Percentiles rank a stretch among this genome's conserved stretches.
Evolutionary conservation across 2,797 vertebrate genomes (phyloP).

Genomic region (Cebuella pygmaea): DNA sequence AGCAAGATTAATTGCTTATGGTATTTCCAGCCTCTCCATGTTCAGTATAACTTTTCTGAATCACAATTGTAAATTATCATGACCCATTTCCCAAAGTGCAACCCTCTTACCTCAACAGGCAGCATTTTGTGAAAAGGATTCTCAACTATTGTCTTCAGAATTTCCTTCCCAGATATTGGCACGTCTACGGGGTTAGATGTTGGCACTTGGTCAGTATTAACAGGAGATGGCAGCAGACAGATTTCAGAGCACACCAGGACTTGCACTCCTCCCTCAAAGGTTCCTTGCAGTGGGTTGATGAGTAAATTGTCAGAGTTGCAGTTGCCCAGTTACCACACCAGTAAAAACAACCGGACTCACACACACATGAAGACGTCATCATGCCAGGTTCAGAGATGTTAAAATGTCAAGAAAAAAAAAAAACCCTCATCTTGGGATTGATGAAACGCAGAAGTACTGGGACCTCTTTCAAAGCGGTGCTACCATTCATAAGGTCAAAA

Average conservation of each 20-base stretch:
- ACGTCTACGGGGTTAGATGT: too few relatives aligned
- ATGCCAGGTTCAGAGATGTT: background rate
- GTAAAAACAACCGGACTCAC: accelerated
- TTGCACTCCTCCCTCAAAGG: too few relatives aligned
- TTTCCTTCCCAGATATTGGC: background rate
- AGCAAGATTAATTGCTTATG: background rate
- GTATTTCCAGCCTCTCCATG: background rate
- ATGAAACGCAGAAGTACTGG: accelerated
- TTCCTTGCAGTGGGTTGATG: accelerated
- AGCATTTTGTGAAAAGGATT: background rate
- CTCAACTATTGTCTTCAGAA: background rate
- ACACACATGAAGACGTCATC: accelerated
- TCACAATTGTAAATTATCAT: background rate
- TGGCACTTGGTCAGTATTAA: background rate
- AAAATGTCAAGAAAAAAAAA: background rate
- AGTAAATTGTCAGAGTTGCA: background rate
- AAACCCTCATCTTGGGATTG: background rate
- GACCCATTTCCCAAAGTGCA: background rate
- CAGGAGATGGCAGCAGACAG: background rate
- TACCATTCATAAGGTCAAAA: too few relatives aligned
- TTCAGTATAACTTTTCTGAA: background rate
- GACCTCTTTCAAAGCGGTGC: background rate
- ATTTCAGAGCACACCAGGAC: background rate
- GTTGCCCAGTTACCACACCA: accelerated
- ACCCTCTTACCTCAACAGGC: too few relatives aligned